Conservation (phyloP, 2,888 invertebrate genomes). For the Drosophila suboccidentalis region DNA sequence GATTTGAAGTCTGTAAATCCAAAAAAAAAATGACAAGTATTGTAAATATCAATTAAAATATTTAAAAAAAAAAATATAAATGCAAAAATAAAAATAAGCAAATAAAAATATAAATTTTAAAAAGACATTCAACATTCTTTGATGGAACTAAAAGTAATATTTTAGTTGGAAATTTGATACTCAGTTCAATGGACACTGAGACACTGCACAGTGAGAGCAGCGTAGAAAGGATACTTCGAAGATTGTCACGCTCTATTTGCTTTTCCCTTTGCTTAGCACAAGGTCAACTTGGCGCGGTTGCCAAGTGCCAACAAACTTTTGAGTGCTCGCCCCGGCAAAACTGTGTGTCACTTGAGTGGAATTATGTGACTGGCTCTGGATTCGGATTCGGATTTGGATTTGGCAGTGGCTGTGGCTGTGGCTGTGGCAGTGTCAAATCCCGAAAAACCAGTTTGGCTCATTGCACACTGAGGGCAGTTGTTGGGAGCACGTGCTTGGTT, state of each 20-base stretch:
- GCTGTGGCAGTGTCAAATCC: conserved; percentile 30
- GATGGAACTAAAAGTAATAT: not conserved
- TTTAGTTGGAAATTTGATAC: conserved; percentile 10
- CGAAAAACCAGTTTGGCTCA: conserved; percentile 66
- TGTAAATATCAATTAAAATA: too few species aligned
- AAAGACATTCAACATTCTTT: not conserved
- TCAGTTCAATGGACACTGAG: conserved; percentile 16
- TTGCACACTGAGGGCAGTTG: conserved; percentile 61
- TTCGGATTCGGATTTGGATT: conserved; percentile 24
- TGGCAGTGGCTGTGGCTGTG: conserved; percentile 33
- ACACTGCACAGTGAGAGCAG: not conserved
- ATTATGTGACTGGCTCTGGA: conserved; percentile 69
- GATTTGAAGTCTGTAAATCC: too few species aligned
- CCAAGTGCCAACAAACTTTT: conserved; percentile 74
- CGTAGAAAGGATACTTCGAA: not conserved
- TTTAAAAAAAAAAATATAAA: too few species aligned
- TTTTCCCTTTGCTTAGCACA: conserved; percentile 50
- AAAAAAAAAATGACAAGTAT: too few species aligned
- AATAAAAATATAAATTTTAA: too few species aligned
- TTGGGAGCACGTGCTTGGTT: conserved; percentile 62
- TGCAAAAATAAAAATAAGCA: too few species aligned
- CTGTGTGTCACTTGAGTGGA: conserved; percentile 67
- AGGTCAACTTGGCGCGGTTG: conserved; percentile 72
- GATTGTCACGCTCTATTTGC: conserved; percentile 63
- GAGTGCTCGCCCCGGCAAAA: conserved; percentile 46